Conservation (phyloP, 2,797 vertebrate genomes). For the Thalassophryne amazonica region DNA sequence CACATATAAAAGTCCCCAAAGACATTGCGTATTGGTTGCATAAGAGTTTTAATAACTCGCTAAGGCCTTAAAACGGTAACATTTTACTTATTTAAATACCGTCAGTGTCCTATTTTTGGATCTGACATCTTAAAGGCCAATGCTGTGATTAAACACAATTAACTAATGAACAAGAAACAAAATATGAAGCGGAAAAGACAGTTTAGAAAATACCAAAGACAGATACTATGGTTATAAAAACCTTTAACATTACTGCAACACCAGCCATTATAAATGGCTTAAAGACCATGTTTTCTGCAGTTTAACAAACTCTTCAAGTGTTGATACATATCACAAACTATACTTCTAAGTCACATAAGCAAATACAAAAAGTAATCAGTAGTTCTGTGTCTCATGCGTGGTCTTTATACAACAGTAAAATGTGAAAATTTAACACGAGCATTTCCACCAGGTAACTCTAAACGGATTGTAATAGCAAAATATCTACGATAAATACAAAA, state of each 20-base stretch:
- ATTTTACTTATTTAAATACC: constrained; percentile 12
- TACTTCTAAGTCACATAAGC: constrained; percentile 6
- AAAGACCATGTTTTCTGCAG: constrained; percentile 11
- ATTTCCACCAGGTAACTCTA: constrained; percentile 21
- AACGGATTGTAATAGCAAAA: constrained; percentile 9
- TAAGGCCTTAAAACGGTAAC: constrained; percentile 19
- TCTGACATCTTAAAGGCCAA: too few species aligned
- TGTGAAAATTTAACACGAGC: constrained; percentile 28
- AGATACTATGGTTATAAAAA: constrained; percentile 10
- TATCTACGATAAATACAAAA: constrained; percentile 17
- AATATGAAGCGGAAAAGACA: constrained; percentile 9
- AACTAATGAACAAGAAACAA: too few species aligned
- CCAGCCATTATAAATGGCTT: constrained; percentile 19
- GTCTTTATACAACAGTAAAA: constrained; percentile 23
- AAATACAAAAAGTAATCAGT: constrained; percentile 56
- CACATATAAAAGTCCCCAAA: constrained; percentile 13
- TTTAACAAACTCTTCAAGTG: constrained; percentile 45
- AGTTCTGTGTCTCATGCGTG: constrained; percentile 64
- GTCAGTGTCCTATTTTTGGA: constrained; percentile 20
- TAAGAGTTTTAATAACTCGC: constrained; percentile 28
- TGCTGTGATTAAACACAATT: too few species aligned
- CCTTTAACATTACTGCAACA: constrained; percentile 6
- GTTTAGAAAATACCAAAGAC: constrained; percentile 32
- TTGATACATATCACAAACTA: constrained; percentile 23
- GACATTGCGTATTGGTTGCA: constrained; percentile 22